Conservation (phyloP, 2,113 vertebrate species). For the Percina caprodes region DNA sequence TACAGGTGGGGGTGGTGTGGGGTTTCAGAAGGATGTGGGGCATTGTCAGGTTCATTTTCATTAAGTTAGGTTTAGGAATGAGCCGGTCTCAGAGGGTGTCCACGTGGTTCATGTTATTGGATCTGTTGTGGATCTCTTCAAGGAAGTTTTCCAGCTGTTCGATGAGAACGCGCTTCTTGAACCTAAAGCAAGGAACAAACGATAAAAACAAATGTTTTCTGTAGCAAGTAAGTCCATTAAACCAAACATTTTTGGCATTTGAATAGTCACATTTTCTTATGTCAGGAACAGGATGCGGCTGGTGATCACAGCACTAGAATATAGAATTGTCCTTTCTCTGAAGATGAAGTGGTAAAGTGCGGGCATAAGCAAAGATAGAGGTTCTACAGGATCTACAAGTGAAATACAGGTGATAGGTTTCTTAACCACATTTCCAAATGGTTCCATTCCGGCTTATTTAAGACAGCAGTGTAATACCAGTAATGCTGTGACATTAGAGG, state of each 20-base stretch:
- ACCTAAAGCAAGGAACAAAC: conserved; percentile 81
- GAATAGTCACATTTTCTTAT: not conserved
- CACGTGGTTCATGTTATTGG: conserved; percentile 92
- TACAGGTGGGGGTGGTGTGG: not conserved
- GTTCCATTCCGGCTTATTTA: not conserved
- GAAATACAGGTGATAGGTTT: not conserved
- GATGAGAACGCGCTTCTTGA: conserved; percentile 97
- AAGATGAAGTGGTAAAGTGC: not conserved
- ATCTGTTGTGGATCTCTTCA: conserved; percentile 94
- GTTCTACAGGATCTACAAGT: not conserved
- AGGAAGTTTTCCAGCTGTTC: conserved; percentile 96
- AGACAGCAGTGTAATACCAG: not conserved
- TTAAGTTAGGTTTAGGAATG: conserved; percentile 30
- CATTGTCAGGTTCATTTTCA: conserved; percentile 3
- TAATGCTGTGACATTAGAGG: not conserved
- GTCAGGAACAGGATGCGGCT: not conserved
- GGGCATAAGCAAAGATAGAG: not conserved
- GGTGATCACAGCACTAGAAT: not conserved
- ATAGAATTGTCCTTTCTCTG: not conserved
- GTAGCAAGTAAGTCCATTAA: too few relatives aligned
- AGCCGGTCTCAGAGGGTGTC: conserved; percentile 75
- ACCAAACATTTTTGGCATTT: too few relatives aligned
- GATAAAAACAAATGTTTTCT: not conserved
- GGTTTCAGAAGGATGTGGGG: not conserved
- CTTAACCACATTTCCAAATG: not conserved